A percentile compares a stretch with the other conserved stretches of the same genome.
Conservation (phyloP, 2,888 invertebrate species). For the Drosophila trichaetosa region DNA sequence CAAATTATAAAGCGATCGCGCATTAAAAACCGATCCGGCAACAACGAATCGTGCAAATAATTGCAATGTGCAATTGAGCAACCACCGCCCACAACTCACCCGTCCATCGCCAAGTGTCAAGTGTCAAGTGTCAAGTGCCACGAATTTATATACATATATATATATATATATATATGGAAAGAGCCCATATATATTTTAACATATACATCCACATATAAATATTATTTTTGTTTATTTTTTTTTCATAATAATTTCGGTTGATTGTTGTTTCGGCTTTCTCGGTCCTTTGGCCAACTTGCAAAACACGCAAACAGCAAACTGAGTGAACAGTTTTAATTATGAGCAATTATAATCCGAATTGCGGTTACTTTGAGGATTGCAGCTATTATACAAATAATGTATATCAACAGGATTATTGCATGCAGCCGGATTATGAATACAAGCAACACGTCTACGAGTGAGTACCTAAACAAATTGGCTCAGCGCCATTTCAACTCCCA, state of each 20-base stretch:
- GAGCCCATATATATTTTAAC: not conserved
- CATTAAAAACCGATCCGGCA: conserved; percentile 70
- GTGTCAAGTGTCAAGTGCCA: conserved; percentile 18
- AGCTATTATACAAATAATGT: conserved; percentile 82
- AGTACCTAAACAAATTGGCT: conserved; percentile 61
- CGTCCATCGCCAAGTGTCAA: conserved; percentile 11
- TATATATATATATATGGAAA: conserved; percentile 1
- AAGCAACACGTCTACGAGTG: conserved; percentile 84
- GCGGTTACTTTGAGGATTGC: conserved; percentile 84
- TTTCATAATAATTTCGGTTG: conserved; percentile 10
- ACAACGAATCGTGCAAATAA: conserved; percentile 62
- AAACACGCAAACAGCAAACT: conserved; percentile 39
- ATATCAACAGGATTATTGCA: conserved; percentile 84
- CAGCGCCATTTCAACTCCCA: conserved; percentile 9
- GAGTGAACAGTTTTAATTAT: conserved; percentile 69
- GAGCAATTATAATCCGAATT: conserved; percentile 84
- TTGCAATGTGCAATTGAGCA: conserved; percentile 52
- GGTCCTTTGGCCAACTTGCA: conserved; percentile 19
- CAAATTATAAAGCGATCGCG: conserved; percentile 77
- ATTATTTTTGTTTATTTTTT: conserved; percentile 1
- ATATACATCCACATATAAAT: not conserved
- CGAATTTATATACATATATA: not conserved
- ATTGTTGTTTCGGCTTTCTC: conserved; percentile 4
- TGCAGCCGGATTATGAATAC: conserved; percentile 84
- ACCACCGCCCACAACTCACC: not conserved